Base-by-base conservation (phyloP, 2,888 invertebrate genomes). In the Nymphalis urticae region DNA sequence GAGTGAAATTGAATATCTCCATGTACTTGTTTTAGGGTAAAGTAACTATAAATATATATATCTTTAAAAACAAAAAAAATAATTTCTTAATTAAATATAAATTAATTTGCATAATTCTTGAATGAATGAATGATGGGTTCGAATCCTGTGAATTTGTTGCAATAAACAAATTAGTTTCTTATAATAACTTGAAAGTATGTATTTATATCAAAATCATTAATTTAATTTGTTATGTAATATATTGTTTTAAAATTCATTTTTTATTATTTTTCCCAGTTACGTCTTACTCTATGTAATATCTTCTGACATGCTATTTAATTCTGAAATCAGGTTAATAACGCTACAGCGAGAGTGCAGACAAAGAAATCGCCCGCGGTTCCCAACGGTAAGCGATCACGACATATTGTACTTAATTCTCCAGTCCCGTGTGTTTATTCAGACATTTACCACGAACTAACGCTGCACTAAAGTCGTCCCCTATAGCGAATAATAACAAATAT, bases 261-360 rank as follows among this genome's bases (percentile, higher is more conserved):
- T 42, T 13, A 13, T 13, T 42, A 17, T 54, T 56, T 56, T n/a
- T n/a, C 32, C 54, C 13, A 2, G 17, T 56, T 2, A 32, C 27
- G 2, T 8, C 9, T 19, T 32, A 58, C 24, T 58, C 3, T 42
- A 4, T 42, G 9, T 56, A 48, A 58, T 8, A 47, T 56, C 24
- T 66, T 59, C 81, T 90, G 81, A 89, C 79, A 79, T 82, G 76
- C 70, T 77, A 36, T 85, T 89, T 85, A 83, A 82, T 89, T 84
- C 82, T 82, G 81, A 79, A 85, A 93, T 87, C 95, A 98, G 98
- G 98, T 99, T 90, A 99, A 99, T 95, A 99, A 99, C 94, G 99
- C 99, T 81, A 99, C 99, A 83, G 99, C 99, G 84, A 95, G 99
- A 94, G 98, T 99, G 92, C 99, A 99, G 95, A 99, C 99, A 87